Evolutionary conservation across 2,113 vertebrate species (phyloP).

Genomic region (Gobius niger): DNA sequence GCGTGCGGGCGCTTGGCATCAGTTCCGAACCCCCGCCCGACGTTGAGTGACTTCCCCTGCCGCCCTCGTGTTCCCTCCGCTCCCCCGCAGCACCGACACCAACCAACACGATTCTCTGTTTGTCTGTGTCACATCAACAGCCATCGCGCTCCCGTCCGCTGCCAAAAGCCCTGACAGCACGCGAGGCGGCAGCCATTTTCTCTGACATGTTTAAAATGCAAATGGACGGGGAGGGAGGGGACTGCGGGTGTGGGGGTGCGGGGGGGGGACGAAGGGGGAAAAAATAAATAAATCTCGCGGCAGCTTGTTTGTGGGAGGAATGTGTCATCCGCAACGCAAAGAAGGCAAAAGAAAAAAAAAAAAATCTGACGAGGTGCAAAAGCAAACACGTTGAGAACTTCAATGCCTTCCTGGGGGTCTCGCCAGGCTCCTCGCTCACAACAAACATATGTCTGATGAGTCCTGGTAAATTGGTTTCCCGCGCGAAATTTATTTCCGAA

Average conservation of each 20-base stretch:
- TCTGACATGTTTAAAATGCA: conserved; percentile 73
- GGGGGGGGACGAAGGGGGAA: no score
- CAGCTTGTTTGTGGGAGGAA: conserved; percentile 73
- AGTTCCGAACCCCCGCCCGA: not conserved
- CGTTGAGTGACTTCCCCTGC: conserved; percentile 18
- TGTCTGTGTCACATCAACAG: conserved; percentile 61
- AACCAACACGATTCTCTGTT: conserved; percentile 36
- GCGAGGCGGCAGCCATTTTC: conserved; percentile 62
- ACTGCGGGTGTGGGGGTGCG: no score
- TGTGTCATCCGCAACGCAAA: conserved; percentile 65
- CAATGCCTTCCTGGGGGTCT: conserved; percentile 53
- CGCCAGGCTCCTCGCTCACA: conserved; percentile 46
- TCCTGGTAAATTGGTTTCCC: conserved; percentile 47
- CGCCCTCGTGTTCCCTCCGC: conserved; percentile 37
- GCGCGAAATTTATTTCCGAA: conserved; percentile 21
- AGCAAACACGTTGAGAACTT: conserved; percentile 60
- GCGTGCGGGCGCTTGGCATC: not conserved
- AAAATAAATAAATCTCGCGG: conserved; percentile 15
- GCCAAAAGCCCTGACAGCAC: conserved; percentile 64
- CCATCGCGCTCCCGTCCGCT: conserved; percentile 47
- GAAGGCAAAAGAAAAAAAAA: conserved; percentile 33
- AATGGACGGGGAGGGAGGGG: conserved; percentile 51
- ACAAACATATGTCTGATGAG: conserved; percentile 62
- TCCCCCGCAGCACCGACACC: no score
- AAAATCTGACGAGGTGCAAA: conserved; percentile 67